Evolutionary conservation across 2,113 vertebrate species (phyloP).

Genomic region (Sturnira hondurensis): DNA sequence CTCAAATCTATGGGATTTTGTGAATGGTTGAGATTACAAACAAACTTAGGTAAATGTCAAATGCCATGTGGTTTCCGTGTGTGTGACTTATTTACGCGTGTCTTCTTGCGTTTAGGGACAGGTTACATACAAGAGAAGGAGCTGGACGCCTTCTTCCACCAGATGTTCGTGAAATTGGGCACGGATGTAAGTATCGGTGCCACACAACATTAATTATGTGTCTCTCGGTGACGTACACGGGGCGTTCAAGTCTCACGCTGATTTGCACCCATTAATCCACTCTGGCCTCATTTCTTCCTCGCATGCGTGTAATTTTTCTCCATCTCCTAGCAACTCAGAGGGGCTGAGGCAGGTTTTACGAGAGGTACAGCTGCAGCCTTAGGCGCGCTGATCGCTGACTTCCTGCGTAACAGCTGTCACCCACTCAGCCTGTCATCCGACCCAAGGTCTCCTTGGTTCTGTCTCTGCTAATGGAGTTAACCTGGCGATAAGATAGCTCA

Average conservation of each 20-base stretch:
- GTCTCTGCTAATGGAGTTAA: not conserved
- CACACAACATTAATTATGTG: rapidly evolving
- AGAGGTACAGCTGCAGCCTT: not conserved
- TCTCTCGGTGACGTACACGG: not conserved
- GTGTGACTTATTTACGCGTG: not conserved
- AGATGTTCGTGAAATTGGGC: slow-evolving; percentile 86
- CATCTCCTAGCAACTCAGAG: slow-evolving; percentile 52
- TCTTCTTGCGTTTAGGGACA: slow-evolving; percentile 85
- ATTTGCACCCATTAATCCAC: slow-evolving; percentile 14
- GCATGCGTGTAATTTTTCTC: not conserved
- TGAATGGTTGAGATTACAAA: not conserved
- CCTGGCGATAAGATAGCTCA: not conserved
- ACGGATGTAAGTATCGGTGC: slow-evolving; percentile 81
- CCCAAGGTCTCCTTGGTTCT: not conserved
- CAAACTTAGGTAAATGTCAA: not conserved
- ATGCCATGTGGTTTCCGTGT: not conserved
- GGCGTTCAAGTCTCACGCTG: rapidly evolving
- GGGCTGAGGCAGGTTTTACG: not conserved
- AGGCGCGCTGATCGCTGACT: not conserved
- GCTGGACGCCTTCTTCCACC: slow-evolving; percentile 91
- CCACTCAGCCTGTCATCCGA: not conserved
- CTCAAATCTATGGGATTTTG: not conserved
- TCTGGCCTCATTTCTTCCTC: not conserved
- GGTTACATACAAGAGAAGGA: slow-evolving; percentile 96
- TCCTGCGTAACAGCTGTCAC: slow-evolving; percentile 41